phyloP scores from a whole-genome alignment of 37 sponge, comb jelly and placozoan species.

The Spongilla lacustris region DNA sequence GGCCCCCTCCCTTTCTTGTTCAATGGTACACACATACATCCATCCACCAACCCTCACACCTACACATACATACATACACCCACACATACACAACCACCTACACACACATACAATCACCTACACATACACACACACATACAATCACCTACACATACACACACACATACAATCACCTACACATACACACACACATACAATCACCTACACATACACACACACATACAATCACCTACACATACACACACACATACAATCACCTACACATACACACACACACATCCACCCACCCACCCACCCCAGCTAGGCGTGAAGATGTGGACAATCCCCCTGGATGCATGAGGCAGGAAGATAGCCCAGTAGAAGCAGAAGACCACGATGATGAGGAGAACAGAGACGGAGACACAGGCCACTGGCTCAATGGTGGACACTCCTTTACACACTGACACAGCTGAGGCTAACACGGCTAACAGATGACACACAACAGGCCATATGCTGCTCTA shows the following conservation, averaged over 20 bases:
- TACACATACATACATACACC: too few species aligned
- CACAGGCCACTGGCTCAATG: slow-evolving; percentile 78
- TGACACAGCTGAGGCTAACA: slow-evolving; percentile 45
- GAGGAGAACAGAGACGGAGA: slow-evolving; percentile 77
- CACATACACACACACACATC: slow-evolving; percentile 1
- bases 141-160: too few species aligned
- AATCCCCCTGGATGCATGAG: slow-evolving; percentile 72
- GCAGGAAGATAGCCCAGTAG: slow-evolving; percentile 79
- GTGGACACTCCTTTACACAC: slow-evolving; percentile 77
- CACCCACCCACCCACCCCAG: slow-evolving; percentile 60
- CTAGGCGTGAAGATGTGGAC: slow-evolving; percentile 80
- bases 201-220: not conserved
- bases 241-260: not conserved
- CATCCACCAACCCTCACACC: too few species aligned
- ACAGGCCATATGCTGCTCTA: slow-evolving; percentile 68
- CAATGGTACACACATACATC: too few species aligned
- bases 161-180: not conserved
- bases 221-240: not conserved
- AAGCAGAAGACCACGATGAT: slow-evolving; percentile 65
- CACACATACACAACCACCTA: too few species aligned
- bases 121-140: too few species aligned
- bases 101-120: too few species aligned
- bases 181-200: not conserved
- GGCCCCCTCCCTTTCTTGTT: too few species aligned
- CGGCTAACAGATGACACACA: slow-evolving; percentile 50